Evolutionary conservation across 2,113 vertebrate genomes (phyloP).

Genomic region (Chroicocephalus ridibundus): DNA sequence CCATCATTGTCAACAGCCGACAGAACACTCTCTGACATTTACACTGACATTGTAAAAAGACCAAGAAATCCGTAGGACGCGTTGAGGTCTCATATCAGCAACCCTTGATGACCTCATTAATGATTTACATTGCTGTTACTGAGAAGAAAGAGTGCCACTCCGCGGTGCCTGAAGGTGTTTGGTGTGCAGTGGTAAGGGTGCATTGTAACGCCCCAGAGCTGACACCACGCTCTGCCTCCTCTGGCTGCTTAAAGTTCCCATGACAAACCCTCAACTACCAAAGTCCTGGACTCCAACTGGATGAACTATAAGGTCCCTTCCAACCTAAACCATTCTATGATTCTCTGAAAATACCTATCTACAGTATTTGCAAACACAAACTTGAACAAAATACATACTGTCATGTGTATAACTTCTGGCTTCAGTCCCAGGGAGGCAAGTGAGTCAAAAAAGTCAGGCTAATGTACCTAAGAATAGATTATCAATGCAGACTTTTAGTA

Average conservation of each 20-base stretch:
- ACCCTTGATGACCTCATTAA: not conserved
- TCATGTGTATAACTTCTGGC: not conserved
- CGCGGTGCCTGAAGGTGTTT: not conserved
- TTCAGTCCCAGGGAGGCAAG: not conserved
- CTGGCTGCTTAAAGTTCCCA: not conserved
- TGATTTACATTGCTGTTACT: not conserved
- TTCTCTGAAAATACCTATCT: not conserved
- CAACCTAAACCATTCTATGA: not conserved
- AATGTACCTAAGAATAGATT: not conserved
- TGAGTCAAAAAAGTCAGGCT: not conserved
- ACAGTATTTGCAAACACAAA: not conserved
- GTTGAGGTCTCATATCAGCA: not conserved
- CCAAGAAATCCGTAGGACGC: not conserved
- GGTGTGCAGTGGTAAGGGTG: not conserved
- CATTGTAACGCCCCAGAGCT: not conserved
- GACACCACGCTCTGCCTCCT: accelerated
- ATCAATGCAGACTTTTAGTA: not conserved
- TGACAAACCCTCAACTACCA: not conserved
- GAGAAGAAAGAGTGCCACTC: not conserved
- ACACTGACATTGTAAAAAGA: accelerated
- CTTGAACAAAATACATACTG: not conserved
- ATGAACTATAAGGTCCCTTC: not conserved
- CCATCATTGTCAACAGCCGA: not conserved
- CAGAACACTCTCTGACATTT: not conserved
- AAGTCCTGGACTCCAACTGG: not conserved